A percentile compares a stretch with the other conserved stretches of the same genome.
phyloP scores from a whole-genome alignment of 2,113 vertebrate species.

The Thamnophis sirtalis region DNA sequence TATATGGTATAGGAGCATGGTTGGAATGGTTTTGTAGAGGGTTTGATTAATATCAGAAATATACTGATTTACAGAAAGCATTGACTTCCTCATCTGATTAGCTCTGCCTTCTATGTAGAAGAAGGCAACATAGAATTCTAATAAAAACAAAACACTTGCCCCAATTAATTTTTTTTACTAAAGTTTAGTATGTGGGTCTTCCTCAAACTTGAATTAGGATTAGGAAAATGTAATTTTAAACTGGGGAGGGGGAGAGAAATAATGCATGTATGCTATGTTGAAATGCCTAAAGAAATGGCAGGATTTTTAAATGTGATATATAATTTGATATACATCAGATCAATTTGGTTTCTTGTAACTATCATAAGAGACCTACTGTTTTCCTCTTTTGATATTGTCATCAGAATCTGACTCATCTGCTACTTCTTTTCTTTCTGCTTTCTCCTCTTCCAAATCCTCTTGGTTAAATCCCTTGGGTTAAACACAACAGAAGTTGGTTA shows the following conservation, averaged over 20 bases:
- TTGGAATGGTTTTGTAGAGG: neutral
- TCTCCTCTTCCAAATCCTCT: conserved; percentile 91
- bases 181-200: neutral
- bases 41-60: neutral
- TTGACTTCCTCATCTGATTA: neutral
- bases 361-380: conserved; percentile 76
- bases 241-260: neutral
- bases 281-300: neutral
- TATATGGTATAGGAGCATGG: neutral
- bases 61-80: neutral
- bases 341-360: neutral
- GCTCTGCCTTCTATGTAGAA: neutral
- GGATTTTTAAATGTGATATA: neutral
- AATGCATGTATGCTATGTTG: neutral
- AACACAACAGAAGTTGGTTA: conserved; percentile 37
- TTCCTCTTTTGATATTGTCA: conserved; percentile 83
- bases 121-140: neutral
- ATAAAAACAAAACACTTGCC: neutral
- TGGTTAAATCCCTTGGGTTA: conserved; percentile 91
- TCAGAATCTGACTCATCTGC: conserved; percentile 90
- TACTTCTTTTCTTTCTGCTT: conserved; percentile 66
- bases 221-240: neutral
- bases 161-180: neutral
- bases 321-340: neutral
- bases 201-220: neutral